Base-by-base conservation (phyloP, 1,140 invertebrate species). In the Magallana angulata region DNA sequence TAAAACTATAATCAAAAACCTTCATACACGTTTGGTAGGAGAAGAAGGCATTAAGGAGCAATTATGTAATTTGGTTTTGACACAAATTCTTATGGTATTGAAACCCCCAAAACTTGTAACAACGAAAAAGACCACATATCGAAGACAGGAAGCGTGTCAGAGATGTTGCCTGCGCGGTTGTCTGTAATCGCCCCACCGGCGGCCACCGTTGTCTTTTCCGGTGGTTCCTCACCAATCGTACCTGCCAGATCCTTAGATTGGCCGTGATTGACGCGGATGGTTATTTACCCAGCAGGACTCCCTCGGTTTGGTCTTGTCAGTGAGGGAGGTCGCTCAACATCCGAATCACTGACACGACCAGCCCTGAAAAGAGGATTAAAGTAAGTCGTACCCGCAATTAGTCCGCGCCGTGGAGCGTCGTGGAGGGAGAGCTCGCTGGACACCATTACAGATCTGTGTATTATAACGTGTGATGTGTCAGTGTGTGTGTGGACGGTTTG, bases 351-450 rank as follows among this genome's bases (percentile, higher is more conserved):
- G 68, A 30, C 68, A 76, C 68, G 7, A 36, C 24, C 24, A 18
- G 24, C 8, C 24, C 68, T 76, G 68, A 76, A 76, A 48, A 76
- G 68, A 30, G 68, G 68, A 76, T 76, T 76, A 76, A 12, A 18
- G 68, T 76, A 76, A 76, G 68, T 76, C 68, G 24, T 76, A 76
- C 68, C 68, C 68, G 18, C 68, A 76, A 76, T 76, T 76, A 76
- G 68, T 76, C 68, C 68, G 68, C 36, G 24, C 30, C 68, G 68
- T 76, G 68, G 68, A 76, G 68, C 24, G 68, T 11, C 24, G 68
- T 48, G 36, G 36, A 48, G 36, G 36, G 36, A 48, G 36, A 48
- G 36, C 68, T 12, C 24, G 24, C 24, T 30, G 36, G 68, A 76
- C 68, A 76, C 11, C 68, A 30, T 18, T 30, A 48, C 36, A 30